Evolutionary conservation across 1,140 invertebrate genomes (phyloP).

Genomic region (Polypedilum pembai): DNA sequence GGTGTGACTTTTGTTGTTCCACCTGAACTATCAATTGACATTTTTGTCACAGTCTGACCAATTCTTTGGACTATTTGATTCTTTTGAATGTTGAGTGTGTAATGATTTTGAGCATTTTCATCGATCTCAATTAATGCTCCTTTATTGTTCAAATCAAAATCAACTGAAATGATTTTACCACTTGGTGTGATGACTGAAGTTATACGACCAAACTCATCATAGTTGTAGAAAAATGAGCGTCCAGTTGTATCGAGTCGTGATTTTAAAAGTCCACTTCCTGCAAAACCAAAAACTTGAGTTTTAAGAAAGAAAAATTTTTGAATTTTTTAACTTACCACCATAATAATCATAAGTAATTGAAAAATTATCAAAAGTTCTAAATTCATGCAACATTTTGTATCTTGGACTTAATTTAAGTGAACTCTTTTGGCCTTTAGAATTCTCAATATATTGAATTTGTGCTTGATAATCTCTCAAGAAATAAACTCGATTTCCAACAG

Average conservation of each 20-base stretch:
- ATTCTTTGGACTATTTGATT: slow-evolving; percentile 71
- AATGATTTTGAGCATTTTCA: slow-evolving; percentile 71
- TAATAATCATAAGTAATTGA: slow-evolving; percentile 91
- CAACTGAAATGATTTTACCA: slow-evolving; percentile 75
- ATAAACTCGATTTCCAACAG: slow-evolving; percentile 88
- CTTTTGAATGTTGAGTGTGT: slow-evolving; percentile 80
- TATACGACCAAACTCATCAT: slow-evolving; percentile 88
- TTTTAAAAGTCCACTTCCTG: slow-evolving; percentile 71
- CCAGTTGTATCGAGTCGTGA: slow-evolving; percentile 84
- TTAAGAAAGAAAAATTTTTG: no score
- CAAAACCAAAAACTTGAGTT: no score
- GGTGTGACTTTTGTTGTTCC: slow-evolving; percentile 69
- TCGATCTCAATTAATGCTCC: slow-evolving; percentile 79
- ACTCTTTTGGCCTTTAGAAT: slow-evolving; percentile 88
- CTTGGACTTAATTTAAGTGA: slow-evolving; percentile 71
- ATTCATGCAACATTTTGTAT: slow-evolving; percentile 80
- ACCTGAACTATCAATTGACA: slow-evolving; percentile 71
- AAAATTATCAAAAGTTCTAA: slow-evolving; percentile 84
- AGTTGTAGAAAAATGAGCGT: slow-evolving; percentile 87
- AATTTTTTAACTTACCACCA: slow-evolving; percentile 44
- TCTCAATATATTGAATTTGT: slow-evolving; percentile 87
- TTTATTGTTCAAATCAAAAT: slow-evolving; percentile 79
- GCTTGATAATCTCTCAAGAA: slow-evolving; percentile 79
- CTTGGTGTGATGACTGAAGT: slow-evolving; percentile 86
- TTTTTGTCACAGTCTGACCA: slow-evolving; percentile 72